Conservation (phyloP, 1,140 invertebrate species). For the Galendromus occidentalis region DNA sequence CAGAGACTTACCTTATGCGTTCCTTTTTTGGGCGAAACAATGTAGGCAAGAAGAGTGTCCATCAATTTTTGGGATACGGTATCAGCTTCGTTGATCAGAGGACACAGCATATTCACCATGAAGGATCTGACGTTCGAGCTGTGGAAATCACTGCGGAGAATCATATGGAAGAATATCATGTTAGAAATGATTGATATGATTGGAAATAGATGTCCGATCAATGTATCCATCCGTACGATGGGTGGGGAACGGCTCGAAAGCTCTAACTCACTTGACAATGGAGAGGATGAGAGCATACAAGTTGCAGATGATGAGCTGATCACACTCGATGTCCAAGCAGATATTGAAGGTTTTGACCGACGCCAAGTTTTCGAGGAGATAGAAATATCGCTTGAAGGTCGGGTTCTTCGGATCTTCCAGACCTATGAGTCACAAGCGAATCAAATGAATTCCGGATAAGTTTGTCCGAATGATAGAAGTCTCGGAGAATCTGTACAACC, state of each 20-base stretch:
- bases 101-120: conserved; percentile 82
- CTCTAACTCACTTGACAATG: conserved; percentile 82
- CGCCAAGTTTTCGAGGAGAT: conserved; percentile 60
- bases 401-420: conserved; percentile 89
- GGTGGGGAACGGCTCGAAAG: no score
- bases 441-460: no score
- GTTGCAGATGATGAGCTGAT: conserved; percentile 83
- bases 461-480: no score
- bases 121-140: conserved; percentile 85
- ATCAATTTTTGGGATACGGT: conserved; percentile 77
- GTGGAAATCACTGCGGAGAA: conserved; percentile 62
- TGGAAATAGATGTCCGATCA: no score
- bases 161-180: no score
- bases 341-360: conserved; percentile 98
- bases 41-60: conserved; percentile 79
- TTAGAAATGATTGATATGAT: no score
- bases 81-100: conserved; percentile 83
- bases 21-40: conserved; percentile 79
- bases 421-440: conserved; percentile 28
- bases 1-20: not conserved
- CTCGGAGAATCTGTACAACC: no score
- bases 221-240: no score
- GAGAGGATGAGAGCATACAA: conserved; percentile 88
- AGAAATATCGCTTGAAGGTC: conserved; percentile 93
- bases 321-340: conserved; percentile 92